Conservation (phyloP, 2,797 vertebrate genomes). For the Lophius americanus region DNA sequence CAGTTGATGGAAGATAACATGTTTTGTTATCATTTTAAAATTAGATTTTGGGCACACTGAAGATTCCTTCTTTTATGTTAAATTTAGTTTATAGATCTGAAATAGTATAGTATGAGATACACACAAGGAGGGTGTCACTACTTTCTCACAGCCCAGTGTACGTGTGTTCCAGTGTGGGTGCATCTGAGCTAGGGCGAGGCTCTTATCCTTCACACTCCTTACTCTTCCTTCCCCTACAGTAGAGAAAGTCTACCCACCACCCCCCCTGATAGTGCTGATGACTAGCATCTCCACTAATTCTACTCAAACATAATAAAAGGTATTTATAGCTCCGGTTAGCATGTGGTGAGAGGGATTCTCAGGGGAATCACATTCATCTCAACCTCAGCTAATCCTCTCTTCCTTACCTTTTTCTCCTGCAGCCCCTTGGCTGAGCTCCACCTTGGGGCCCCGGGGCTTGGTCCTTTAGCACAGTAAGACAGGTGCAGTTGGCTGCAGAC, state of each 20-base stretch:
- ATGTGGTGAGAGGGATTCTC: conserved; percentile 59
- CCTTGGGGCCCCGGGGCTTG: conserved; percentile 54
- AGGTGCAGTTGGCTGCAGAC: conserved; percentile 73
- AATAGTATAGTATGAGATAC: too few species aligned
- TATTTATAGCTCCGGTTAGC: conserved; percentile 75
- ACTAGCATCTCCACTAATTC: conserved; percentile 70
- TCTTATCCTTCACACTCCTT: conserved; percentile 12
- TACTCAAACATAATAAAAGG: conserved; percentile 75
- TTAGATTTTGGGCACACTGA: too few species aligned
- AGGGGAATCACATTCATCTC: conserved; percentile 70
- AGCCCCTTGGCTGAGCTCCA: conserved; percentile 70
- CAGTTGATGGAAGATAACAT: too few species aligned
- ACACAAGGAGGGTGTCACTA: too few species aligned
- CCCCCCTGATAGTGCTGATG: conserved; percentile 55
- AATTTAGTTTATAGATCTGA: too few species aligned
- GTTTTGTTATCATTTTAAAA: too few species aligned
- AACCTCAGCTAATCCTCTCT: conserved; percentile 38
- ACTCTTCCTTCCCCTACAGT: conserved; percentile 13
- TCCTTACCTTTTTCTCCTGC: conserved; percentile 55
- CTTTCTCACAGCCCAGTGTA: too few species aligned
- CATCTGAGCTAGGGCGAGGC: not conserved
- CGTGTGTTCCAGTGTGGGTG: not conserved
- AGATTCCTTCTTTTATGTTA: too few species aligned
- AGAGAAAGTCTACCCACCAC: conserved; percentile 31
- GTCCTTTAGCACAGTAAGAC: conserved; percentile 64